Evolutionary conservation across 2,888 invertebrate species (phyloP), one percentile per base, ranked within the genome.

Genomic region (Myathropa florea): DNA sequence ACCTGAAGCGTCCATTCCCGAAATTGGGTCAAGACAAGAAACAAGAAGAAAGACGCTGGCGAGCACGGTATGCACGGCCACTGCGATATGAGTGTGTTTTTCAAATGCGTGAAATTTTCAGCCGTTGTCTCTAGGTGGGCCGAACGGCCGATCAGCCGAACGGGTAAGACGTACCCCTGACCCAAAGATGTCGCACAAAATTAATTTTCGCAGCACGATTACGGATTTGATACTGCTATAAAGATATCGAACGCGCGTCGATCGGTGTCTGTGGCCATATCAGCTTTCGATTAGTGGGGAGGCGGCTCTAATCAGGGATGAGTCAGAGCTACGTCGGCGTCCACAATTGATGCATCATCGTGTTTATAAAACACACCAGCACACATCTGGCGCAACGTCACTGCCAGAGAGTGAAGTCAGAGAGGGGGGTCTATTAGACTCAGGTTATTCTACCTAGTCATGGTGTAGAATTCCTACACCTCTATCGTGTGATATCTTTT

Each of bases 341-440:
- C 70, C 72, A n/a, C 59, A 59, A 82, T 53, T 61, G 68, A 80
- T 83, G 83, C 75, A 78, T 86, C 86, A 86, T 79, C 82, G 55
- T 71, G 72, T 46, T 63, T 83, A 78, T 73, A 59, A 36, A 24
- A 59, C 55, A 71, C 46, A 57, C 24, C 23, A 26, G 57, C 57
- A 57, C 55, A 67, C 70, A 86, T 83, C 75, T 79, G 71, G 61
- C 55, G 33, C 53, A 78, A 73, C 86, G 82, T 85, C 85, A 82
- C 68, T 53, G 30, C 6, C 28, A 12, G 33, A 24, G 14, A 23
- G 18, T 28, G 6, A 46, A 39, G 26, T 21, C 26, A 53, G 68
- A 14, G 18, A 53, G 18, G 46, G 65, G 12, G 28, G 21, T 53
- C 28, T 21, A 61, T 61, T 63, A 46, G n/a, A 53, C 30, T 33